Evolutionary conservation across 1,140 invertebrate species (phyloP), one percentile per base, ranked within the genome.

Genomic region (Leptinotarsa defecta): DNA sequence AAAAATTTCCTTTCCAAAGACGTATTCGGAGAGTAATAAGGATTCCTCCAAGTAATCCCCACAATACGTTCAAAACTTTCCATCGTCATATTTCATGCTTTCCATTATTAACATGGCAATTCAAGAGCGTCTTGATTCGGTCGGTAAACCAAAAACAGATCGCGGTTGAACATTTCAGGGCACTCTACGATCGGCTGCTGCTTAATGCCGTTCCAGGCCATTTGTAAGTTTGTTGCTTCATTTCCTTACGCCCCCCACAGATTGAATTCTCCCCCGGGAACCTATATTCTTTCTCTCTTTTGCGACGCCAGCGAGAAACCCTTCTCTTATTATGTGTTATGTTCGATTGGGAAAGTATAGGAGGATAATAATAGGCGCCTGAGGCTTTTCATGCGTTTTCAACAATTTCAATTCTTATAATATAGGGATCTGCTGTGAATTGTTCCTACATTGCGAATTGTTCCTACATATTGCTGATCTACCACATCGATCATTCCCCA

Each of bases 211-310:
- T 81, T 81, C 79, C 79, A 76, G 78, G 80, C 80, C 80, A 81
- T 81, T 81, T 81, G 80, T 80, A 79, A 80, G 77, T 81, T 81
- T 81, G 80, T 81, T 80, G 80, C 80, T 81, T 81, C 80, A 81
- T 81, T 81, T 81, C 80, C 80, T 81, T 74, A 69, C 68, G 34
- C 68, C 68, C 62, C 71, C 61, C 62, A 48, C 62, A 65, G 71
- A 64, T 64, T 73, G 71, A 73, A 73, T 73, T 65, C 71, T 73
- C 71, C 63, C 52, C 48, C 22, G 71, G 71, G 71, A 65, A 71
- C 48, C 52, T 19, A 57, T 57, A 57, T 19, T 57, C 52, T 57
- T 57, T 57, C 52, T 57, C 52, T 57, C 52, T 57, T 57, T 57
- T 13, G 52, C 52, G 52, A 57, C 52, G 52, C 52, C 52, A 57